Conservation (phyloP, 2,797 vertebrate species). For the Squalus acanthias region DNA sequence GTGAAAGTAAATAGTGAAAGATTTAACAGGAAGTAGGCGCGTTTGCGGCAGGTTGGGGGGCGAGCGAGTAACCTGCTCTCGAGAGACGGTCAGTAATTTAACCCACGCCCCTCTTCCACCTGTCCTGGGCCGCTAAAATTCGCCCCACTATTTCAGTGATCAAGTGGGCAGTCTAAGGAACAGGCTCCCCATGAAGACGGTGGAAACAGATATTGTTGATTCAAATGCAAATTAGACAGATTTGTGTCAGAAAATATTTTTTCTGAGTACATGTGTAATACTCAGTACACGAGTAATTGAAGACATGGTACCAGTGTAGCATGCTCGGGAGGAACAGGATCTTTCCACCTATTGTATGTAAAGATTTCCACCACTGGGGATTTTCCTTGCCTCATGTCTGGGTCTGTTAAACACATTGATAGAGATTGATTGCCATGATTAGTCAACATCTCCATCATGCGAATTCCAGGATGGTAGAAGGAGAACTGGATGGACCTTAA, state of each 20-base stretch:
- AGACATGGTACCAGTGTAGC: background rate
- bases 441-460: background rate
- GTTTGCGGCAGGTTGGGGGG: no score
- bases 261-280: background rate
- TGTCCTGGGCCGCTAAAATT: background rate
- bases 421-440: background rate
- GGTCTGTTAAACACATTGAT: background rate
- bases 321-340: background rate
- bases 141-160: background rate
- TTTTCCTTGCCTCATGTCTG: background rate
- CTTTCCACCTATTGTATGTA: background rate
- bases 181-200: background rate
- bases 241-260: background rate
- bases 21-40: no score
- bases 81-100: background rate
- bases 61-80: no score
- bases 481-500: background rate
- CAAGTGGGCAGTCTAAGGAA: background rate
- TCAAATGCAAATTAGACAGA: background rate
- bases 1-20: background rate
- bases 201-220: background rate
- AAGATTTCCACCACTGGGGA: background rate
- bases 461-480: background rate
- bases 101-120: background rate
- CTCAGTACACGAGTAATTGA: background rate